Evolutionary conservation across 92 coral and sea anemone species (phyloP), one percentile per base, ranked within the genome.

Genomic region (Anthopleura xanthogrammica): DNA sequence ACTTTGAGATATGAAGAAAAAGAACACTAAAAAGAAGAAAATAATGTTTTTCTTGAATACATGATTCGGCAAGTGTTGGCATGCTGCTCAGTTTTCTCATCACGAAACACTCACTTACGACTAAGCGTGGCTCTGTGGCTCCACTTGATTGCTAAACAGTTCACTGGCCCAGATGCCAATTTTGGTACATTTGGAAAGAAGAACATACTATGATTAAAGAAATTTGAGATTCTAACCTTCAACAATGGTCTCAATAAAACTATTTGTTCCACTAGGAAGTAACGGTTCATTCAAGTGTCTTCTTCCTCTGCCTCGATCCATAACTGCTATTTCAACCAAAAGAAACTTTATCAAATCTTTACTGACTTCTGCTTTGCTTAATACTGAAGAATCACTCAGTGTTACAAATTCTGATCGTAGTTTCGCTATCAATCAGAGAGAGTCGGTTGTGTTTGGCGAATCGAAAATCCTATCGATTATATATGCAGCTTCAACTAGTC

Each of bases 251-350:
- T 81, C 84, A 23, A 81, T 70, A 9, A 81, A 9, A 16, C 42
- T 66, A 24, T 46, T 43, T n/a, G 40, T 71, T 81, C 84, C 84
- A 68, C n/a, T 58, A 75, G 84, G 84, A 81, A 81, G 84, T 81
- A 81, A 70, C 60, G 84, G 84, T 54, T 81, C 84, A 3, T 24
- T 81, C 68, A 81, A 81, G 19, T 75, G 84, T 41, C 62, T 68
- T 48, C 80, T 52, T 50, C 66, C 48, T 24, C 52, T 60, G 8
- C 42, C 17, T 68, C 84, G 52, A 50, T 81, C 84, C 84, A 81
- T 81, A 7, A 8, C 46, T 60, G 13, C 16, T 12, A 24, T 55
- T 36, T 23, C 6, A 68, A 29, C 16, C 74, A 29, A 64, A n/a
- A n/a, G 36, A 64, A 20, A 68, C 74, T 29, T 68, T 68, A 29